Evolutionary conservation across 2,797 vertebrate species (phyloP).

Genomic region (Tamandua tetradactyla): DNA sequence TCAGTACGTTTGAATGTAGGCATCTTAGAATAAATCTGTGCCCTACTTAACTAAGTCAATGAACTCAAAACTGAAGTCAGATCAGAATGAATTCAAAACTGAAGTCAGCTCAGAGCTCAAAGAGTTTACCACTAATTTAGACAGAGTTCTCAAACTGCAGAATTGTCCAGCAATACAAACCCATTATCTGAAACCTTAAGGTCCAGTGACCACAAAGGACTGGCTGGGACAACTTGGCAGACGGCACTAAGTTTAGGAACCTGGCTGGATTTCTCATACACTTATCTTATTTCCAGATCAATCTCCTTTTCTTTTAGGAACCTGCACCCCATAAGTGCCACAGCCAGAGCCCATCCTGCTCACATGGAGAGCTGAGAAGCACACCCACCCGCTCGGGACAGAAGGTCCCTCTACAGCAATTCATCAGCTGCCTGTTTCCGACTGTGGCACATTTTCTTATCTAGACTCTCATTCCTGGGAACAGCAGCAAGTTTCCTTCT

Average conservation of each 20-base stretch:
- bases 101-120: neutral
- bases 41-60: neutral
- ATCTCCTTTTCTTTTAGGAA: too few relatives aligned
- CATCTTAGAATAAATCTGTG: neutral
- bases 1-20: neutral
- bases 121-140: neutral
- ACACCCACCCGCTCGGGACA: too few relatives aligned
- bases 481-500: neutral
- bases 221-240: neutral
- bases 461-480: neutral
- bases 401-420: too few relatives aligned
- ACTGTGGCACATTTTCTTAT: neutral
- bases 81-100: too few relatives aligned
- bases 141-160: neutral
- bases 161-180: too few relatives aligned
- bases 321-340: too few relatives aligned
- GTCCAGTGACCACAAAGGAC: neutral
- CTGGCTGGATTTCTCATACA: neutral
- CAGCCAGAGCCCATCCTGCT: neutral
- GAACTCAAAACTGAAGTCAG: too few relatives aligned
- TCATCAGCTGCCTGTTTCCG: neutral
- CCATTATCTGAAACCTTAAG: neutral
- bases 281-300: neutral
- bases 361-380: neutral
- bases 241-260: neutral